Evolutionary conservation across 2,113 vertebrate genomes (phyloP).

Genomic region (Ascaphus truei): DNA sequence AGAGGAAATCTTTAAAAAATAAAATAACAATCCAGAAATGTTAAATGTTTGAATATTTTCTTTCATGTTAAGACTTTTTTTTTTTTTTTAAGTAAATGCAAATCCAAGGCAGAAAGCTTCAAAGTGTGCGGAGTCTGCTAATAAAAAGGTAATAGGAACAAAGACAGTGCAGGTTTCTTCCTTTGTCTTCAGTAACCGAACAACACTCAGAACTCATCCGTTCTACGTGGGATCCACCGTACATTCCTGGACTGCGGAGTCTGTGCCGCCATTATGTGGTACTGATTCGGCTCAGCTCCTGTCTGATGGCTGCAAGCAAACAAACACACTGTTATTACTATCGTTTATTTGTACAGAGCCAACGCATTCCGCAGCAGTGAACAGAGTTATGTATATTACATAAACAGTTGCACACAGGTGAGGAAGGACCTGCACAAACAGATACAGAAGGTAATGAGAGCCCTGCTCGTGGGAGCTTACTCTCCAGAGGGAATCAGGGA

Average conservation of each 20-base stretch:
- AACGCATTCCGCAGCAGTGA: too few relatives aligned
- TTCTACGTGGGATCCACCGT: conserved; percentile 51
- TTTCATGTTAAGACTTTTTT: conserved; percentile 77
- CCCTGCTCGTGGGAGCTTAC: too few relatives aligned
- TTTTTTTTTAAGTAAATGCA: conserved; percentile 54
- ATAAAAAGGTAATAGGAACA: conserved; percentile 78
- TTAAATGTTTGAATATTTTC: conserved; percentile 62
- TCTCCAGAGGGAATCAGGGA: too few relatives aligned
- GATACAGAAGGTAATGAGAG: too few relatives aligned
- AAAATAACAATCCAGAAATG: conserved; percentile 83
- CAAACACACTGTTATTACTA: too few relatives aligned
- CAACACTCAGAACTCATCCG: conserved; percentile 57
- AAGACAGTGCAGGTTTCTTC: conserved; percentile 60
- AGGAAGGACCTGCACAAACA: too few relatives aligned
- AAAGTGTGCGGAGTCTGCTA: conserved; percentile 82
- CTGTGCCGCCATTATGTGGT: conserved; percentile 75
- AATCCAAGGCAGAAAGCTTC: conserved; percentile 80
- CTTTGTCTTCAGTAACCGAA: conserved; percentile 52
- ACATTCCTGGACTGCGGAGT: conserved; percentile 31
- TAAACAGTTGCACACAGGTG: too few relatives aligned
- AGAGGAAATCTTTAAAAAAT: conserved; percentile 80
- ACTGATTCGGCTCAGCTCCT: conserved; percentile 91
- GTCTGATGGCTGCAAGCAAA: conserved; percentile 84
- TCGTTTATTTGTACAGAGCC: too few relatives aligned
- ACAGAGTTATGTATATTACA: too few relatives aligned